Conservation (phyloP, 2,888 invertebrate species). For the Gari tellinella region DNA sequence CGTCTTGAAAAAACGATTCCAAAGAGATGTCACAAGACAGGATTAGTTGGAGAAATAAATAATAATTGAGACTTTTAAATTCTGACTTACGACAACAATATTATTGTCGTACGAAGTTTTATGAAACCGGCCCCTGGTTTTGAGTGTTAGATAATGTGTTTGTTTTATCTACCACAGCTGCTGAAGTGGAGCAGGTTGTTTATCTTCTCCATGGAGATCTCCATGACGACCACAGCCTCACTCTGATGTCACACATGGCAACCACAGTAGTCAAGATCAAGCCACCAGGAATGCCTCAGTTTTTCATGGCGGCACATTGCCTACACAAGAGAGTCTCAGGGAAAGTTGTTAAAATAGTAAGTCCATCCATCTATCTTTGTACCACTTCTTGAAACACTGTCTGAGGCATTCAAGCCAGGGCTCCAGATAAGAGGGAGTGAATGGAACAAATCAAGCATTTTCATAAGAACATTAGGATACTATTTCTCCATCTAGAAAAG, state of each 20-base stretch:
- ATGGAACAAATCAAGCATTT: slow-evolving; percentile 1
- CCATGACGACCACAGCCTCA: slow-evolving; percentile 68
- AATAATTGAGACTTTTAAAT: too few species aligned
- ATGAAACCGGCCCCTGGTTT: too few species aligned
- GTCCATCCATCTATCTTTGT: slow-evolving; percentile 14
- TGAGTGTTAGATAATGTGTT: too few species aligned
- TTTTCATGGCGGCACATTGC: slow-evolving; percentile 56
- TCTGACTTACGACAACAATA: too few species aligned
- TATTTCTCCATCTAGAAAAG: background rate
- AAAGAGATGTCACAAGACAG: too few species aligned
- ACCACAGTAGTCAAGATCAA: slow-evolving; percentile 65
- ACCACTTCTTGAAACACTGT: too few species aligned
- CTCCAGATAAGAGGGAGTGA: too few species aligned
- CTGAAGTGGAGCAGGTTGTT: slow-evolving; percentile 70
- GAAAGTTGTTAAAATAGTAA: slow-evolving; percentile 73
- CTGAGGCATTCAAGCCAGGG: too few species aligned
- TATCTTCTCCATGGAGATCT: slow-evolving; percentile 73
- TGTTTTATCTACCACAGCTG: slow-evolving; percentile 54
- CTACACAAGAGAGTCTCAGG: slow-evolving; percentile 75
- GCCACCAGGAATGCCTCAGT: slow-evolving; percentile 43
- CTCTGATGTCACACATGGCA: slow-evolving; percentile 67
- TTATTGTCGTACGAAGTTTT: too few species aligned
- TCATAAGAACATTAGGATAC: background rate
- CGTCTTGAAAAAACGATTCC: too few species aligned
- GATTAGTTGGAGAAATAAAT: too few species aligned